Evolutionary conservation across 1,140 invertebrate genomes (phyloP).

Genomic region (Argopecten irradians): DNA sequence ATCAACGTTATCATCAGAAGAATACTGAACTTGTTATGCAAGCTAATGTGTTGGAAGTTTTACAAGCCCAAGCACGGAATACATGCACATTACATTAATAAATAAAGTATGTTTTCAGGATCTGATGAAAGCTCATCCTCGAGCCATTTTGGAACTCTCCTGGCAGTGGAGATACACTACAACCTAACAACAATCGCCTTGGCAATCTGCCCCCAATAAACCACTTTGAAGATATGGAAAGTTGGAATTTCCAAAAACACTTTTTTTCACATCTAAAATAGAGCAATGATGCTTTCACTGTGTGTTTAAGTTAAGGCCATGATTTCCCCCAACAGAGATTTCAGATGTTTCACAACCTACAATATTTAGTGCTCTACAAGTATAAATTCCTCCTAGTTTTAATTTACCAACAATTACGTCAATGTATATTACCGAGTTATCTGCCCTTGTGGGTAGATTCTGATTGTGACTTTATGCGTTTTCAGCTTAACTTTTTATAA

Average conservation of each 20-base stretch:
- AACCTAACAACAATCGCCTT: neutral
- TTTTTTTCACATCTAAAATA: conserved; percentile 3
- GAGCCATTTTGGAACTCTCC: neutral
- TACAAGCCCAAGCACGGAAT: neutral
- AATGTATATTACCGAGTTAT: too few relatives aligned
- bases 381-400: too few relatives aligned
- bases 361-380: too few relatives aligned
- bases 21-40: neutral
- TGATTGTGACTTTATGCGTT: too few relatives aligned
- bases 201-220: neutral
- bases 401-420: too few relatives aligned
- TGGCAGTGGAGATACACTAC: neutral
- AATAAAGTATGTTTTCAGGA: conserved; percentile 10
- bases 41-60: neutral
- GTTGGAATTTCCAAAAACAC: neutral
- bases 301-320: too few relatives aligned
- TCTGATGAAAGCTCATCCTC: neutral
- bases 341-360: too few relatives aligned
- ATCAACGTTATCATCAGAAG: neutral
- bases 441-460: too few relatives aligned
- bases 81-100: conserved; percentile 18
- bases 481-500: too few relatives aligned
- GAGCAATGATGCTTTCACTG: neutral
- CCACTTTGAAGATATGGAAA: neutral
- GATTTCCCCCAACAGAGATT: too few relatives aligned